Evolutionary conservation across 2,888 invertebrate genomes (phyloP), one percentile per base, ranked within the genome.

Genomic region (Stegana nigrithorax): DNA sequence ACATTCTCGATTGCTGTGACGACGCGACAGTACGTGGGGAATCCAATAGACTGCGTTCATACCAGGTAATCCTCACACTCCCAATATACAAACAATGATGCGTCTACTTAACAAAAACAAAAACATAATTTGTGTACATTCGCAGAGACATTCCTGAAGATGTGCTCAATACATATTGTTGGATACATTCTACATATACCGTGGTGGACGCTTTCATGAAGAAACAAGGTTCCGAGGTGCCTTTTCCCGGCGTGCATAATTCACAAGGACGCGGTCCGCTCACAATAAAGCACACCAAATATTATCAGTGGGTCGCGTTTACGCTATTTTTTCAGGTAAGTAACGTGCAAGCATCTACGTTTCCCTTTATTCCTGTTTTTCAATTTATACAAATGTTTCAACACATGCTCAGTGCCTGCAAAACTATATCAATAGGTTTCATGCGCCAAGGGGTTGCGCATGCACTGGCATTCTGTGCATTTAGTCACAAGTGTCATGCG

Each of bases 161-260:
- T 87, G 94, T 94, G 59, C 87, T 95, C 81, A 94, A 95, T 87
- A 95, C 95, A 19, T 95, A 93, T 87, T 95, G 95, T 87, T 95
- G 95, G 95, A 93, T 95, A 82, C 95, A 95, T 86, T 93, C 94
- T 66, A 95, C 95, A 66, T 95, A 93, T 87, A 93, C 93, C 66
- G 92, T 95, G 81, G 91, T 92, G 67, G 91, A 91, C 85, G 90
- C 90, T 71, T 89, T 90, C 80, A 88, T 89, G 83, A 89, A 90
- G 86, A 90, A 89, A 68, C 86, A 89, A 72, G 89, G 89, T 68
- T 86, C 88, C 71, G 88, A 90, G 78, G 90, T 90, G 67, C 91
- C 93, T 67, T 93, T 93, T 86, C 93, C 94, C 12, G 95, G 94
- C 8, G 92, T 95, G 68, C 89, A 89, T 70, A 88, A 89, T 67